phyloP scores from a whole-genome alignment of 2,113 vertebrate genomes.

The Leptobrachium ailaonicum region DNA sequence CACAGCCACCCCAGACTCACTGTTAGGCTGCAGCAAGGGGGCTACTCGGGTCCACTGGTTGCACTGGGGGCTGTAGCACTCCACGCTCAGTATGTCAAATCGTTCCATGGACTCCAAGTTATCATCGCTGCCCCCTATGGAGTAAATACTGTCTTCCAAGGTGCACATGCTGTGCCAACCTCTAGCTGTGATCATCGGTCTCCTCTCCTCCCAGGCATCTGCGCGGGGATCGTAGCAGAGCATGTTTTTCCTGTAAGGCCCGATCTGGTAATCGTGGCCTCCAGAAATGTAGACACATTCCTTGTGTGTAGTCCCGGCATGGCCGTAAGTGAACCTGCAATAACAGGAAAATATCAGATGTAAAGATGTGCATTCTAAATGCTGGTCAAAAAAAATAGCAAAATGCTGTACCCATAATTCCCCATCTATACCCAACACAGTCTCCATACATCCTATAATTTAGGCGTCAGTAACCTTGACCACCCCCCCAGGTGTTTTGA shows the following conservation, averaged over 20 bases:
- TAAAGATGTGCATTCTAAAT: too few species aligned
- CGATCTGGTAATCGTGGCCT: slow-evolving; percentile 91
- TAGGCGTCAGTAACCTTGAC: too few species aligned
- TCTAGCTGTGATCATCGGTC: slow-evolving; percentile 81
- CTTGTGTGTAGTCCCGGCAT: slow-evolving; percentile 83
- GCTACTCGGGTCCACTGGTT: slow-evolving; percentile 87
- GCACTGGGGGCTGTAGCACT: slow-evolving; percentile 81
- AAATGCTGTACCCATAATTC: too few species aligned
- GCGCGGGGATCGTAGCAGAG: slow-evolving; percentile 82
- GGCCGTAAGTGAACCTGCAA: slow-evolving; percentile 86
- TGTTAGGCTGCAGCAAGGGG: slow-evolving; percentile 83
- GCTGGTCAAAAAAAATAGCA: too few species aligned
- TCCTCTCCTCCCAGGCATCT: slow-evolving; percentile 80
- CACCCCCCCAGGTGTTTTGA: too few species aligned
- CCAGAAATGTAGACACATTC: slow-evolving; percentile 90
- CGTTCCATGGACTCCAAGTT: slow-evolving; percentile 85
- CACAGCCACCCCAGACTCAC: slow-evolving; percentile 86
- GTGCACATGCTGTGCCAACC: slow-evolving; percentile 98
- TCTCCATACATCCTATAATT: too few species aligned
- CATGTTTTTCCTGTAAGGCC: slow-evolving; percentile 86
- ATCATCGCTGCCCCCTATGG: slow-evolving; percentile 89
- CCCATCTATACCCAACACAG: too few species aligned
- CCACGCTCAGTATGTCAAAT: slow-evolving; percentile 87
- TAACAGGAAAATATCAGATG: background rate
- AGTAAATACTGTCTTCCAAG: slow-evolving; percentile 81